Base-by-base conservation (phyloP, 2,888 invertebrate species). In the Beris chalybata region DNA sequence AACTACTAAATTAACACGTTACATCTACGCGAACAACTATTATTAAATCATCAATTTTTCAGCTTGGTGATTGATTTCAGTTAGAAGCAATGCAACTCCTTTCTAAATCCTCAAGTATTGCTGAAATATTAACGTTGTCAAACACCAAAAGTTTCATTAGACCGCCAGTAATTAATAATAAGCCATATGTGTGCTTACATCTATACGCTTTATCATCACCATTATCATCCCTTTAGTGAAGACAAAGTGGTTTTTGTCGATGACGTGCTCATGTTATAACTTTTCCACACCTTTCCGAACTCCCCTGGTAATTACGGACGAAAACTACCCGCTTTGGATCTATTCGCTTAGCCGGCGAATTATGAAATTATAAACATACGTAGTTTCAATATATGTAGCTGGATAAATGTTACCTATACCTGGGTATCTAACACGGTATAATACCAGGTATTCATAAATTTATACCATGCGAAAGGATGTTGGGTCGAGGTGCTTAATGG, bases 191-290 rank as follows among this genome's bases (percentile, higher is more conserved):
- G 59, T 31, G 38, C 52, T 15, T 56, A 43, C n/a, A 56, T 32
- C 50, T n/a, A 57, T 58, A 45, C 59, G 55, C 45, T 57, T 63
- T 65, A 67, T 69, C 69, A 69, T 69, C 69, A 64, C 65, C 61
- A 67, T 69, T 67, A 69, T 69, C 61, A 69, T 69, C 64, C 69
- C 69, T 63, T 64, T 69, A 69, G 54, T 67, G 64, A 68, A 59
- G 59, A 59, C 69, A 67, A 67, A 67, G 69, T 69, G 67, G 56
- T 58, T 65, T 69, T 55, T 54, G 63, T 55, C 53, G 67, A 69
- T 69, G 69, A 69, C 67, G 57, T 57, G 45, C 57, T 69, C 65
- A 65, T 65, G 67, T 65, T 64, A 65, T 67, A 69, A 67, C 63
- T 69, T 69, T 64, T 64, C 69, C 59, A 69, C 67, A 67, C 69